Evolutionary conservation across 2,113 vertebrate species (phyloP).

Genomic region (Corythoichthys haematopterus): DNA sequence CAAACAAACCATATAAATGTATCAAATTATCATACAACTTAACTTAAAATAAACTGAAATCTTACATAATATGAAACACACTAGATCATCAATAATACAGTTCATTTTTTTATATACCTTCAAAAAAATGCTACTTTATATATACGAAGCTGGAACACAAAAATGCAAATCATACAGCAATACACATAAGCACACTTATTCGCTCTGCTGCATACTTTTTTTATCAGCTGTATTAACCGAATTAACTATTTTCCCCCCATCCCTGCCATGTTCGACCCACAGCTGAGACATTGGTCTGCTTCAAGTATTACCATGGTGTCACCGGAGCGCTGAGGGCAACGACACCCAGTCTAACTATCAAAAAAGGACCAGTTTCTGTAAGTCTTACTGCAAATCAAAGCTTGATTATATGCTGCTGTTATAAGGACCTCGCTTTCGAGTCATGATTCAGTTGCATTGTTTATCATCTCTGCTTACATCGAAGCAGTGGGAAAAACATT

Average conservation of each 20-base stretch:
- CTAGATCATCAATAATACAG: no score
- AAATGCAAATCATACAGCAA: no score
- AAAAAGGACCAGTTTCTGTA: conserved; percentile 80
- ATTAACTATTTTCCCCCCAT: no score
- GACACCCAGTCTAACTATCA: conserved; percentile 89
- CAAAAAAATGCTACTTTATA: no score
- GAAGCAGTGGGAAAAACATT: not conserved
- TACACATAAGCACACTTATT: no score
- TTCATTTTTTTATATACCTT: no score
- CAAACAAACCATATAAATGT: no score
- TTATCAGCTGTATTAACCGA: not conserved
- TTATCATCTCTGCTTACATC: not conserved
- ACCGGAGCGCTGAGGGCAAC: conserved; percentile 89
- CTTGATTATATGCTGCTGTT: not conserved
- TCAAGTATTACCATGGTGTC: conserved; percentile 95
- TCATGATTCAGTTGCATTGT: not conserved
- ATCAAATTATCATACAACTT: no score
- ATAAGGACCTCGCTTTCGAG: not conserved
- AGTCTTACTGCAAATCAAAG: conserved; percentile 51
- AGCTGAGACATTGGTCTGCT: conserved; percentile 97
- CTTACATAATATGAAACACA: no score
- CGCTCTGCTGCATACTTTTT: no score
- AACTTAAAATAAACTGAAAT: no score
- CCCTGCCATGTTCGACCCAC: conserved; percentile 35
- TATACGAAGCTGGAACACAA: no score